These are phyloP conservation scores for Sipha maydis DNA, from an alignment of 2,888 invertebrate genomes.

Conservation along the genomic window DNA sequence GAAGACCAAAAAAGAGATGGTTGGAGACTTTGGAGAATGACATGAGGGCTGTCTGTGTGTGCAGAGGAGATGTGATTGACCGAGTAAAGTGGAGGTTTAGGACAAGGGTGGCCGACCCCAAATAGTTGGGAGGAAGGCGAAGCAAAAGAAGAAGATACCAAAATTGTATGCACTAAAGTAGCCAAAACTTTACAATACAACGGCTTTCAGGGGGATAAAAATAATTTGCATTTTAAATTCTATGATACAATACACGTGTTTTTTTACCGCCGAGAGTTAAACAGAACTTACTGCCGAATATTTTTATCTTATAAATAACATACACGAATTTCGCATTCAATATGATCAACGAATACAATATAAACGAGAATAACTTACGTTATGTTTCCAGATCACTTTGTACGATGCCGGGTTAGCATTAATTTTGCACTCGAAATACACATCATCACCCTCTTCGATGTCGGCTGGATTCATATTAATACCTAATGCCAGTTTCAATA, in stretches of 20 bases:
- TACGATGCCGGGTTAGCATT: slow-evolving; percentile 81
- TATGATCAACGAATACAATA: background rate
- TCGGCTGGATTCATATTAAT: slow-evolving; percentile 81
- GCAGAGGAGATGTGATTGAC: no score
- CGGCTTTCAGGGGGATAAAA: no score
- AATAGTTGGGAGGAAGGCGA: no score
- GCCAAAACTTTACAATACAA: no score
- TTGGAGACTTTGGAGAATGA: no score
- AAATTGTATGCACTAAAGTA: no score
- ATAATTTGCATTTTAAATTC: no score
- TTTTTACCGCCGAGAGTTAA: background rate
- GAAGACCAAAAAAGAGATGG: no score
- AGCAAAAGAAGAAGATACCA: no score
- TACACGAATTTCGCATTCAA: background rate
- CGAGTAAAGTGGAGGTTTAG: no score
- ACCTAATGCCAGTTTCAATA: slow-evolving; percentile 76
- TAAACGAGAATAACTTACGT: slow-evolving; percentile 72
- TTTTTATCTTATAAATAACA: background rate
- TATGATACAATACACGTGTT: background rate
- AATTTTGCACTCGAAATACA: slow-evolving; percentile 83
- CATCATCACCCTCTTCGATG: slow-evolving; percentile 83
- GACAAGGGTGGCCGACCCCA: no score
- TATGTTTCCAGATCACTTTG: slow-evolving; percentile 83
- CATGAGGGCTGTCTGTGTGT: no score
- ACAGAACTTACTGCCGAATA: background rate